These are phyloP conservation scores for Acanthosoma haemorrhoidale DNA, from an alignment of 2,888 invertebrate species.

Conservation along the genomic window DNA sequence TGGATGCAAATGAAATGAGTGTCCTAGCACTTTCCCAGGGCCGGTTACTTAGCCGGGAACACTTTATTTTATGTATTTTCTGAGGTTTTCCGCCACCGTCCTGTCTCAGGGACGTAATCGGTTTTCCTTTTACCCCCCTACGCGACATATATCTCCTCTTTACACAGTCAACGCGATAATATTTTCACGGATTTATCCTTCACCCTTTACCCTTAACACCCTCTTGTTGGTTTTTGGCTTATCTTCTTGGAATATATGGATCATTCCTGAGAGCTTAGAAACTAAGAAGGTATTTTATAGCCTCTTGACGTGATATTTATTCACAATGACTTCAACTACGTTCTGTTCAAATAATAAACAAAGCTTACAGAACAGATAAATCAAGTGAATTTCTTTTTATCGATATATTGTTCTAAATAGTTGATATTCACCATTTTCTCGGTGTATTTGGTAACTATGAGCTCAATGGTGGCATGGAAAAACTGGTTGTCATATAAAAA, in stretches of 20 bases:
- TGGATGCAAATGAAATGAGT: constrained; percentile 22
- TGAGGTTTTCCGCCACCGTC: constrained; percentile 1
- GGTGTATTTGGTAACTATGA: too few relatives aligned
- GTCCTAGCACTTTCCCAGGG: constrained; percentile 2
- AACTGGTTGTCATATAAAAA: too few relatives aligned
- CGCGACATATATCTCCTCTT: constrained; percentile 8
- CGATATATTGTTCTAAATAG: too few relatives aligned
- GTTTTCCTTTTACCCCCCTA: not conserved
- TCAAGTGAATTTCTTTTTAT: too few relatives aligned
- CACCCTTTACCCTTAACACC: too few relatives aligned
- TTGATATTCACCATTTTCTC: too few relatives aligned
- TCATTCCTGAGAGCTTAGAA: not conserved
- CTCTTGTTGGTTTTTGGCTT: not conserved
- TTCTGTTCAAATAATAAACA: too few relatives aligned
- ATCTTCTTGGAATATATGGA: not conserved
- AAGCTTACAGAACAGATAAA: too few relatives aligned
- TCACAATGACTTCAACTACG: too few relatives aligned
- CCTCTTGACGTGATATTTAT: too few relatives aligned
- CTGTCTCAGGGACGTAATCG: not conserved
- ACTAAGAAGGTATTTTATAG: too few relatives aligned
- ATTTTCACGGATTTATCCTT: not conserved
- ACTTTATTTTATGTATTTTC: constrained; percentile 12
- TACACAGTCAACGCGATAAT: not conserved
- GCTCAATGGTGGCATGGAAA: too few relatives aligned
- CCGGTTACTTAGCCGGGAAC: not conserved